These are phyloP conservation scores for Drosophila eugracilis DNA, from an alignment of 1,140 invertebrate species.

Conservation along the genomic window DNA sequence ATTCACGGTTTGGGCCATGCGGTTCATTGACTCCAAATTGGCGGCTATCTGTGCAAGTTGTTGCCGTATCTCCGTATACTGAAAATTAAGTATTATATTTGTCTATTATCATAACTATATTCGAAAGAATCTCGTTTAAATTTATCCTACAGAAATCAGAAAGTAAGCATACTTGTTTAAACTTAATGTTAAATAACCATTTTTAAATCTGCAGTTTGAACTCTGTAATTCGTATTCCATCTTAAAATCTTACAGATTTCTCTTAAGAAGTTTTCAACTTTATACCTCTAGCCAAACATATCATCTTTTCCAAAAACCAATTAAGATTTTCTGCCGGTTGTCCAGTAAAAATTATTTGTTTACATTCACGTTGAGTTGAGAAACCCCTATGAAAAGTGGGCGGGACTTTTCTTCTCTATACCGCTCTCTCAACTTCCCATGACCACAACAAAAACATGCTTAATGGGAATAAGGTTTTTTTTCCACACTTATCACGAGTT, in stretches of 20 bases:
- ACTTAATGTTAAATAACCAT: no score
- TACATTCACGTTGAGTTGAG: constrained; percentile 14
- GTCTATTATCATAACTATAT: no score
- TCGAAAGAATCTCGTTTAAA: no score
- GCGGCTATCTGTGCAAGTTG: constrained; percentile 69
- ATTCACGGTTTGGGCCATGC: constrained; percentile 78
- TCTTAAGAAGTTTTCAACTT: neutral
- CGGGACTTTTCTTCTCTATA: constrained; percentile 2
- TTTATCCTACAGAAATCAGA: constrained; percentile 63
- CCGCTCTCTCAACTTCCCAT: constrained; percentile 4
- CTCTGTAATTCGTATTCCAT: no score
- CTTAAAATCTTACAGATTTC: neutral
- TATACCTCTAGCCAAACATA: neutral
- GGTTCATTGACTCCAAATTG: constrained; percentile 79
- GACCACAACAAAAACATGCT: constrained; percentile 27
- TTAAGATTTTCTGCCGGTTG: constrained; percentile 1
- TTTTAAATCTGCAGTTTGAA: no score
- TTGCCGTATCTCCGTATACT: constrained; percentile 79
- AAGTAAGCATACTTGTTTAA: neutral
- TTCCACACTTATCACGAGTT: constrained; percentile 68
- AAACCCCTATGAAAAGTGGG: constrained; percentile 7
- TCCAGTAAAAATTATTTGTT: constrained; percentile 29
- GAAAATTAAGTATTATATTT: no score
- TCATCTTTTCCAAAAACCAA: no score
- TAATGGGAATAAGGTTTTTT: constrained; percentile 18